These are phyloP conservation scores for Drosophila basisetae DNA, from an alignment of 2,888 invertebrate genomes.

Conservation along the genomic window DNA sequence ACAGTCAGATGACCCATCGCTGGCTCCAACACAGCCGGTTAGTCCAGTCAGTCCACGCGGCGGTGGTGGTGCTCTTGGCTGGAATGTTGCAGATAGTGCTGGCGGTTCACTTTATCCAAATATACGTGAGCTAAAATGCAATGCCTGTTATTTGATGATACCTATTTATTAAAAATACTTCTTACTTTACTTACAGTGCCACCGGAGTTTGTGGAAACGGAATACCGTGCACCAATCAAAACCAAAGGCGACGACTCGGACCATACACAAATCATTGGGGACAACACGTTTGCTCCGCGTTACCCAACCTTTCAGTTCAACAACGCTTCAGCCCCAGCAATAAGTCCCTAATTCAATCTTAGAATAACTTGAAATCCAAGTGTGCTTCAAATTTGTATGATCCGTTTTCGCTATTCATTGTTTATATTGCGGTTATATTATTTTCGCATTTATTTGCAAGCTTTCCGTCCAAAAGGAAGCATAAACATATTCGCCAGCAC, in stretches of 20 bases:
- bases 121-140: conserved; percentile 85
- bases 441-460: conserved; percentile 47
- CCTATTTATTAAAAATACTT: background rate
- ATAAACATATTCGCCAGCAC: conserved; percentile 23
- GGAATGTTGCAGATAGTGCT: conserved; percentile 85
- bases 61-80: conserved; percentile 84
- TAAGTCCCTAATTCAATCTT: conserved; percentile 63
- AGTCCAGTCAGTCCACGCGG: conserved; percentile 84
- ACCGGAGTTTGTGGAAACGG: conserved; percentile 89
- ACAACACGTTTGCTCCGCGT: conserved; percentile 87
- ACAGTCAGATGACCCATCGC: conserved; percentile 81
- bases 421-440: conserved; percentile 7
- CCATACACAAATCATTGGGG: conserved; percentile 86
- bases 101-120: conserved; percentile 85
- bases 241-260: conserved; percentile 88
- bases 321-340: conserved; percentile 86
- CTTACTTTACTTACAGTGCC: conserved; percentile 86
- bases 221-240: conserved; percentile 88
- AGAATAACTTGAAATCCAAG: background rate
- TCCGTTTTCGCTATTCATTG: conserved; percentile 11
- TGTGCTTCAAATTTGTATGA: conserved; percentile 16
- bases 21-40: conserved; percentile 85
- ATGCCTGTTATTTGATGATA: too few species aligned
- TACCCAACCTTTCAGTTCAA: conserved; percentile 88
- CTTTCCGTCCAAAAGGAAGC: conserved; percentile 64